Percentiles rank a stretch among this genome's conserved stretches.
Conservation (phyloP, 2,888 invertebrate species). For the Lepetodrilus schrolli region DNA sequence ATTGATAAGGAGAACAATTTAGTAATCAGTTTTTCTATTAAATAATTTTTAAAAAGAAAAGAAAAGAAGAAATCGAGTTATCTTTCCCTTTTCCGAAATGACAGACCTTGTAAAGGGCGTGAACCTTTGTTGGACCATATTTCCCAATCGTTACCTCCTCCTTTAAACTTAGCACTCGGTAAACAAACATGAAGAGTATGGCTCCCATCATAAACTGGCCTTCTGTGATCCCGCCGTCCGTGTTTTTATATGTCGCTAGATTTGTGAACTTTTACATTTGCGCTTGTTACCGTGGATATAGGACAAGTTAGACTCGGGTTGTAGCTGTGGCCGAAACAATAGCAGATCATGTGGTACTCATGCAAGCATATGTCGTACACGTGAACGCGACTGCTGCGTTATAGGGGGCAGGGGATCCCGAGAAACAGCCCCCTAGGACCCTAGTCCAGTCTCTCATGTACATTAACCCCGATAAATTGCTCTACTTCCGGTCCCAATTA, state of each 20-base stretch:
- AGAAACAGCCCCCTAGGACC: background rate
- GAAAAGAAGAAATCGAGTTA: too few relatives aligned
- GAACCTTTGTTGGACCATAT: too few relatives aligned
- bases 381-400: background rate
- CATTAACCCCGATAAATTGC: slow-evolving; percentile 25
- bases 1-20: too few relatives aligned
- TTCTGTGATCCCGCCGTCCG: background rate
- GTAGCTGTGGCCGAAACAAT: slow-evolving; percentile 19
- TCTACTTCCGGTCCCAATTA: slow-evolving; percentile 29
- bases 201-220: slow-evolving; percentile 7
- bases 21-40: too few relatives aligned
- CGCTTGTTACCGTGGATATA: slow-evolving; percentile 8
- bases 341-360: slow-evolving; percentile 20
- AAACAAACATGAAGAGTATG: slow-evolving; percentile 16
- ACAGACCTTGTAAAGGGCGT: too few relatives aligned
- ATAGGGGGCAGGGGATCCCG: background rate
- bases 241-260: slow-evolving; percentile 31
- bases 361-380: slow-evolving; percentile 23
- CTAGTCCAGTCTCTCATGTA: background rate
- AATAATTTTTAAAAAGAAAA: too few relatives aligned
- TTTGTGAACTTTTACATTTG: slow-evolving; percentile 33
- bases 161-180: slow-evolving; percentile 21
- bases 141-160: slow-evolving; percentile 1
- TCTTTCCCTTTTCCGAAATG: too few relatives aligned
- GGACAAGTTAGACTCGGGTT: background rate